Evolutionary conservation across 53 echinoderm and acorn worm species (phyloP), one percentile per base, ranked within the genome.

Genomic region (Henricia sp.): DNA sequence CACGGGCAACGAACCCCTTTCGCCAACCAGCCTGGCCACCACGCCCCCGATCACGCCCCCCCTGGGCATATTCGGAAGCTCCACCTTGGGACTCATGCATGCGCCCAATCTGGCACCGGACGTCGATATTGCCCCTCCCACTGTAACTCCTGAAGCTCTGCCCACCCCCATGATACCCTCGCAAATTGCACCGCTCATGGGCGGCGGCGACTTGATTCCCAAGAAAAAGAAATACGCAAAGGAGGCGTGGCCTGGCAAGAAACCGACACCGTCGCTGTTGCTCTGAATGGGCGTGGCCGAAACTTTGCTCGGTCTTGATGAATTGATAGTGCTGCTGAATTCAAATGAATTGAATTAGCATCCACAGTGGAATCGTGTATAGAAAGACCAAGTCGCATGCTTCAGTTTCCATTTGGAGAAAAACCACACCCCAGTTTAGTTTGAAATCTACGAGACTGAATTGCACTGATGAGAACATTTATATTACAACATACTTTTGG

Each of bases 201-300:
- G 85, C 73, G 89, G 84, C 42, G 83, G 89, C 0, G 83, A 85
- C 8, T 5, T 78, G 32, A 94, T 78, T 62, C 99, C 99, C 12
- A 97, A 94, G 99, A 97, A 97, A 85, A 97, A 97, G 92, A 92
- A 92, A 63, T 97, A 94, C 33, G 90, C 94, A 30, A 97, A 97
- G 67, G 99, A 97, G 78, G 99, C 99, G 42, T 97, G 99, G 99
- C 99, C 99, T 1, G 99, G 99, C 34, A 97, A 97, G 82, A 97
- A 97, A 85, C 99, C 94, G 17, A 94, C 99, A 0, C 99, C 94
- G 16, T 97, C 99, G 23, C 44, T 97, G 57, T 83, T 97, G 57
- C 88, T 97, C 58, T 97, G 91, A 86, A 55, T 33, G 59, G 54
- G 57, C 37, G 57, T 50, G 50, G 50, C 52, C 41, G 11, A 27